A percentile compares a stretch with the other conserved stretches of the same genome.
These are phyloP conservation scores for Nycticorax nycticorax DNA, from an alignment of 2,113 vertebrate genomes.

Conservation along the genomic window DNA sequence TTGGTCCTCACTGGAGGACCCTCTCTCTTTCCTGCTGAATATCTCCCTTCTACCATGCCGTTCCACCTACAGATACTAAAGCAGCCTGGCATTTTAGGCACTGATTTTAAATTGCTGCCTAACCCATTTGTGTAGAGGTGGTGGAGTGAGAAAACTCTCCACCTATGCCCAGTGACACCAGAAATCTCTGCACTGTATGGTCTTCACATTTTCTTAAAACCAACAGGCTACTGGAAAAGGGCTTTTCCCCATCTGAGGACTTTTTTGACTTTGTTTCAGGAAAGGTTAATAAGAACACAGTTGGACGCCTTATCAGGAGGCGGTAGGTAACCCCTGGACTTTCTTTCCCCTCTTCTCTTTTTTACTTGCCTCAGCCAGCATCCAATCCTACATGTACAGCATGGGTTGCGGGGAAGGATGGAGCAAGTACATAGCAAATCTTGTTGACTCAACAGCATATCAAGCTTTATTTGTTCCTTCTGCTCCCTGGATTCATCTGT, in stretches of 20 bases:
- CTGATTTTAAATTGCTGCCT: neutral
- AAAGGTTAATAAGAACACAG: neutral
- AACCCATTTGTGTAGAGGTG: neutral
- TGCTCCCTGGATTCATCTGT: neutral
- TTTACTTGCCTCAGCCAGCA: neutral
- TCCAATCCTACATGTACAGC: neutral
- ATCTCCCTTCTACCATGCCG: neutral
- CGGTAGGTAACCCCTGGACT: neutral
- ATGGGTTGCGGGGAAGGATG: neutral
- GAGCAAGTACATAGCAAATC: neutral
- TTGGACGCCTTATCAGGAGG: neutral
- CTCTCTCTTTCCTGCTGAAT: neutral
- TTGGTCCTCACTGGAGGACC: neutral
- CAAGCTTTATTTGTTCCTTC: neutral
- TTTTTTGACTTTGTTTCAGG: neutral
- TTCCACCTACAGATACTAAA: neutral
- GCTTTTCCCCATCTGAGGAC: neutral
- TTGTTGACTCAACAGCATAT: neutral
- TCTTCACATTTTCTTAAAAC: neutral
- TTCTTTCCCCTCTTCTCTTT: neutral
- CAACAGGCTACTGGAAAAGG: neutral
- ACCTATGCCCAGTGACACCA: accelerated
- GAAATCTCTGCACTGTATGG: neutral
- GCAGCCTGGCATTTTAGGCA: neutral
- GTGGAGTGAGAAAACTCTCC: neutral